phyloP scores from a whole-genome alignment of 2,888 invertebrate genomes.

The Ochropleura plecta region DNA sequence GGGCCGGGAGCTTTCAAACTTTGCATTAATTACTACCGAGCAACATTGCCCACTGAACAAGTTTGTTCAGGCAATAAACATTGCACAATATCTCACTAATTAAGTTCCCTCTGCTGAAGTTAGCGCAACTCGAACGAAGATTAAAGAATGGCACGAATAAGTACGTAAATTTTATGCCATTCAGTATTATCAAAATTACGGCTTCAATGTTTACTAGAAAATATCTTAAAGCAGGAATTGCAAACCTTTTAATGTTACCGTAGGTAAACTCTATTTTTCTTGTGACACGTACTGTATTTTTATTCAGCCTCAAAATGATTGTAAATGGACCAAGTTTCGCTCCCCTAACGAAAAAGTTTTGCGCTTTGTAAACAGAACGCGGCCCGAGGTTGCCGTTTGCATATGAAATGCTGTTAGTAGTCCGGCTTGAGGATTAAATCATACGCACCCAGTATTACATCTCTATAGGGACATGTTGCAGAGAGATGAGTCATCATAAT shows the following conservation, averaged over 20 bases:
- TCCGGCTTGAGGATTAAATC: constrained; percentile 73
- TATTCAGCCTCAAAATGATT: constrained; percentile 70
- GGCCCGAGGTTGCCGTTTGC: constrained; percentile 77
- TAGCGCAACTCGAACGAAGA: constrained; percentile 35
- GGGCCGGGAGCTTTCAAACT: constrained; percentile 72
- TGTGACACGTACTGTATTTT: constrained; percentile 60
- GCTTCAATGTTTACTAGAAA: not conserved
- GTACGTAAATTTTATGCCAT: not conserved
- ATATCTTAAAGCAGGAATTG: constrained; percentile 1
- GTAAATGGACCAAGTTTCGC: constrained; percentile 70
- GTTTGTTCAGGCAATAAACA: constrained; percentile 76
- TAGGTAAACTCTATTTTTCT: constrained; percentile 18
- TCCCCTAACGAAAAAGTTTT: constrained; percentile 76
- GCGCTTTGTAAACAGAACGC: constrained; percentile 76
- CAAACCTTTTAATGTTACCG: not conserved
- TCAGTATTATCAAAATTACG: not conserved
- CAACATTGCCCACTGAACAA: constrained; percentile 63
- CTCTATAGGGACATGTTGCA: constrained; percentile 58
- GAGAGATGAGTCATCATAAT: constrained; percentile 76
- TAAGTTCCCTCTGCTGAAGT: constrained; percentile 69
- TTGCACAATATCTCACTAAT: constrained; percentile 80
- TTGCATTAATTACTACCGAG: constrained; percentile 65
- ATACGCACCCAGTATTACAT: constrained; percentile 55
- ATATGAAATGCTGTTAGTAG: constrained; percentile 80
- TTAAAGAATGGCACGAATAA: constrained; percentile 33